These are phyloP conservation scores for Tryphoninae sp. DNA, from an alignment of 2,888 invertebrate species.

Conservation along the genomic window DNA sequence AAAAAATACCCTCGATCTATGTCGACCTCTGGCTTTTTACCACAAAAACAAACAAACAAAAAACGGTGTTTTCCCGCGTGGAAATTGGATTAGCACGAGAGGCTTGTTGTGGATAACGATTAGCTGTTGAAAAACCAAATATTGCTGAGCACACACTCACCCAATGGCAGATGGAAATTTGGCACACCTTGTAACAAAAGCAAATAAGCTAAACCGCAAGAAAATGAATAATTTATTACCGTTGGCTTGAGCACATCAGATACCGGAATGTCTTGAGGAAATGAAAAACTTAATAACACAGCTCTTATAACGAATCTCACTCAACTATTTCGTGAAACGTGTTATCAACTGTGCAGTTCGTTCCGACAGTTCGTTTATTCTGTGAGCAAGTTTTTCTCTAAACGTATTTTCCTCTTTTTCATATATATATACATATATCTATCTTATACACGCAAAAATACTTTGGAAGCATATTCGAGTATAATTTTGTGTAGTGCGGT, in stretches of 20 bases:
- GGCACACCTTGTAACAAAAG: slow-evolving; percentile 32
- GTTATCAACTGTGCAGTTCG: slow-evolving; percentile 55
- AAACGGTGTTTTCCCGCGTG: not conserved
- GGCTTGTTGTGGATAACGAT: slow-evolving; percentile 44
- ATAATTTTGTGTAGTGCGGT: slow-evolving; percentile 66
- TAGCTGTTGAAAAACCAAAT: slow-evolving; percentile 42
- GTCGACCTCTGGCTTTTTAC: not conserved
- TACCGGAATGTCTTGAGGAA: slow-evolving; percentile 31
- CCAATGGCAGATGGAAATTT: slow-evolving; percentile 35
- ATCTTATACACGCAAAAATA: slow-evolving; percentile 13
- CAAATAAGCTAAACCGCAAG: slow-evolving; percentile 28
- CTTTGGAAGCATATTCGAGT: slow-evolving; percentile 42
- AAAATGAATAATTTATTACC: slow-evolving; percentile 15
- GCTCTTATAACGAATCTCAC: not conserved
- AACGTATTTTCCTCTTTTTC: slow-evolving; percentile 13
- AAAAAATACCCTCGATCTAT: not conserved
- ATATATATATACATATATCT: slow-evolving; percentile 32
- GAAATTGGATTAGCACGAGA: not conserved
- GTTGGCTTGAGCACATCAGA: slow-evolving; percentile 31
- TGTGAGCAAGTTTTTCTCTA: slow-evolving; percentile 61
- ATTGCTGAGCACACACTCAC: slow-evolving; percentile 41
- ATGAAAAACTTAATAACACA: not conserved
- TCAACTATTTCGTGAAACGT: slow-evolving; percentile 34
- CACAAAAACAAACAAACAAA: not conserved
- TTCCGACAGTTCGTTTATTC: slow-evolving; percentile 51